These are phyloP conservation scores for Hylaeus volcanicus DNA, from an alignment of 1,140 invertebrate species.

Conservation along the genomic window DNA sequence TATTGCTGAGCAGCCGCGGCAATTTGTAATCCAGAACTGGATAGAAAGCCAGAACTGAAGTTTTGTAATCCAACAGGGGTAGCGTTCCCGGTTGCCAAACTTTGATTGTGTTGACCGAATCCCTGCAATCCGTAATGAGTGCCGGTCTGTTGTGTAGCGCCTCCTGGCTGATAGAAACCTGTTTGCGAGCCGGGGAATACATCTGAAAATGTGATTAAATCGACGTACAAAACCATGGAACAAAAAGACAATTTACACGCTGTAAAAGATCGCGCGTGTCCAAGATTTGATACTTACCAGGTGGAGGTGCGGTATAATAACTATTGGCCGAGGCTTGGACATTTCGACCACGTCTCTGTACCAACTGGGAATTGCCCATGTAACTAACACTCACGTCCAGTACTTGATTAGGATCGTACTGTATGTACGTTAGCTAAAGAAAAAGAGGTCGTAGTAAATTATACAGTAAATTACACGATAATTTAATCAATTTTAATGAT, in stretches of 20 bases:
- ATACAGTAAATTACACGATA: neutral
- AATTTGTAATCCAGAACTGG: constrained; percentile 80
- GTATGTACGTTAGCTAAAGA: constrained; percentile 79
- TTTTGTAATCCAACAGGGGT: constrained; percentile 82
- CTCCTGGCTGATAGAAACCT: constrained; percentile 81
- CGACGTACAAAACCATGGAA: neutral
- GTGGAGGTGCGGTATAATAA: constrained; percentile 82
- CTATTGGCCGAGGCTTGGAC: constrained; percentile 82
- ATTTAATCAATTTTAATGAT: neutral
- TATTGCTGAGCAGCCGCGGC: constrained; percentile 80
- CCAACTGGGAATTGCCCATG: constrained; percentile 83
- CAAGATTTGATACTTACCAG: constrained; percentile 70
- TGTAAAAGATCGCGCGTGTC: neutral
- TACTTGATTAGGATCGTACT: constrained; percentile 81
- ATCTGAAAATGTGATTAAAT: constrained; percentile 61
- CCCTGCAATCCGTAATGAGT: constrained; percentile 80
- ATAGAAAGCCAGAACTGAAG: constrained; percentile 83
- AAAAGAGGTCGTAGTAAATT: neutral
- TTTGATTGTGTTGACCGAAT: constrained; percentile 79
- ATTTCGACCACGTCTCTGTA: constrained; percentile 82
- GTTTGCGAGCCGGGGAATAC: constrained; percentile 80
- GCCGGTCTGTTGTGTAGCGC: constrained; percentile 80
- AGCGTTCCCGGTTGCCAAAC: constrained; percentile 78
- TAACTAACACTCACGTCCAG: constrained; percentile 81
- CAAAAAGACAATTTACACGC: neutral